Base-by-base conservation (phyloP, 2,797 vertebrate species). In the Coendou prehensilis region DNA sequence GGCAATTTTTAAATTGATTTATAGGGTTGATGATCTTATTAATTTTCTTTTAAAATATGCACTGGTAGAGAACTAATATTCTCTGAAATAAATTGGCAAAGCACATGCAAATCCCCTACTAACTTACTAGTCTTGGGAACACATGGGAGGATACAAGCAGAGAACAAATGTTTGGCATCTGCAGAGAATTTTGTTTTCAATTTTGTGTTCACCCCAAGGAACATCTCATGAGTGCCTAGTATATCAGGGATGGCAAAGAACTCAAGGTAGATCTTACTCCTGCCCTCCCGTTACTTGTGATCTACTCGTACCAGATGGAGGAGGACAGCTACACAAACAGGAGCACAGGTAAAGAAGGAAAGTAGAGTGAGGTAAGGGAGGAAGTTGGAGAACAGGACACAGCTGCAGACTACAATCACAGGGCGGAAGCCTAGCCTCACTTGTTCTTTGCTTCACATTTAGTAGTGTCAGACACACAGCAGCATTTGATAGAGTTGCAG, bases 121-220 rank as follows among this genome's bases (percentile, higher is more conserved):
- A 1, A 97, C 92, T 94, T 37, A 76, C 63, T 75, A 73, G 52
- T 91, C 97, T 98, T 88, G 78, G 89, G 91, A 97, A 92, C 89
- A 85, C 97, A 96, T 37, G 0, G 0, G 50, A 41, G 90, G 75
- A 94, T 90, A 94, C 92, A 97, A 98, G 98, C 97, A 98, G 98
- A 98, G 97, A 98, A 93, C 94, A 98, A 97, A 97, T 96, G 76
- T 97, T 97, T 98, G 95, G 75, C 90, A 97, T 98, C 69, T 85
- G 47, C 89, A 84, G 75, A 96, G 63, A 56, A 67, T 98, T 98
- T 98, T 97, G 95, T 97, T 98, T 96, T 97, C 84, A 97, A 89
- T 76, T 94, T 71, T 89, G 30, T 90, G 45, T 92, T 89, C 92
- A 59, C 59, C 47, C 90, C 52, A 54, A 91, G 69, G 63, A 88